Percentiles rank a stretch among this genome's conserved stretches.
Conservation (phyloP, 2,888 invertebrate genomes). For the Chelonus formosanus region DNA sequence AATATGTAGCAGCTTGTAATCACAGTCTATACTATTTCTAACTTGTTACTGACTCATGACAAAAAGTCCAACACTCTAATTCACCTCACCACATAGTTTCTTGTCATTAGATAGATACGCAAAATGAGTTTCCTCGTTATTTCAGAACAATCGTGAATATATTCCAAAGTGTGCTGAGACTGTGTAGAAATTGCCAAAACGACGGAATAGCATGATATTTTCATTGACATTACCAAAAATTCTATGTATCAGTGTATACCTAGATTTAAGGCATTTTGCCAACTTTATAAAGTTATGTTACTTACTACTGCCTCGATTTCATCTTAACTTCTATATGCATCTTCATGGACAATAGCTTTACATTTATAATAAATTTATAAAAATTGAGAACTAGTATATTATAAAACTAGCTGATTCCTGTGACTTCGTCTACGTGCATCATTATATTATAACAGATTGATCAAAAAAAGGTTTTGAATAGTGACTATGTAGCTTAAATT, state of each 20-base stretch:
- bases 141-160: conserved; percentile 13
- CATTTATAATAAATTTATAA: neutral
- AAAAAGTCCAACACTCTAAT: conserved; percentile 34
- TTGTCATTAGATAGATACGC: conserved; percentile 6
- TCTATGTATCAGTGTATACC: conserved; percentile 10
- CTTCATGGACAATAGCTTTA: too few species aligned
- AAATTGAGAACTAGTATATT: neutral
- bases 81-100: conserved; percentile 11
- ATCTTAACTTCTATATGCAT: conserved; percentile 2
- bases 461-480: too few species aligned
- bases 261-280: conserved; percentile 16
- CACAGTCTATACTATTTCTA: conserved; percentile 28
- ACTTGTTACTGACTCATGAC: conserved; percentile 38
- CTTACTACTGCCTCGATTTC: conserved; percentile 8
- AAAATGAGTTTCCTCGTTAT: conserved; percentile 19
- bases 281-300: conserved; percentile 8
- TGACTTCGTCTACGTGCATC: too few species aligned
- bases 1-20: conserved; percentile 18
- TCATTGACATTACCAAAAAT: conserved; percentile 29
- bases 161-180: conserved; percentile 24
- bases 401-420: too few species aligned
- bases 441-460: too few species aligned
- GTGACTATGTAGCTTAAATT: too few species aligned
- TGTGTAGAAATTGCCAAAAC: conserved; percentile 18
- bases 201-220: conserved; percentile 26